Conservation (phyloP, 2,888 invertebrate species). For the Drosophila borealis region DNA sequence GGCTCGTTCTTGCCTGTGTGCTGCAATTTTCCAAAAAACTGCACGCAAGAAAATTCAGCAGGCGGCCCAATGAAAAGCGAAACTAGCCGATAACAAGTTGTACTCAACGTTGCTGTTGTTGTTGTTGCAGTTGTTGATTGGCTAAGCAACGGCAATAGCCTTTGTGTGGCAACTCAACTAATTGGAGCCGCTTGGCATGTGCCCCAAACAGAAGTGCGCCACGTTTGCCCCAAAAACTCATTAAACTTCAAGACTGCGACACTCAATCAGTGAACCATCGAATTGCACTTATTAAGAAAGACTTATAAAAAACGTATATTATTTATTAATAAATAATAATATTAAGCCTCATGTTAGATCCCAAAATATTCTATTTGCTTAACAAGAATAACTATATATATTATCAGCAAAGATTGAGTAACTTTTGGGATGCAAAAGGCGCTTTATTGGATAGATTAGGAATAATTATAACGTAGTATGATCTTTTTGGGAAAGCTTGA, state of each 20-base stretch:
- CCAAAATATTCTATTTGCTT: not conserved
- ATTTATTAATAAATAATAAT: too few species aligned
- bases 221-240: slow-evolving; percentile 26
- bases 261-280: slow-evolving; percentile 53
- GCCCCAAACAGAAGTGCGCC: slow-evolving; percentile 24
- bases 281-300: slow-evolving; percentile 16
- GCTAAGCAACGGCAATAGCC: slow-evolving; percentile 31
- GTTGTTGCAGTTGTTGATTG: slow-evolving; percentile 29
- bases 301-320: too few species aligned
- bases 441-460: too few species aligned
- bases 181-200: slow-evolving; percentile 50
- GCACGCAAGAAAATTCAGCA: slow-evolving; percentile 50
- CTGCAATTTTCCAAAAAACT: slow-evolving; percentile 52
- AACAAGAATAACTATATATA: not conserved
- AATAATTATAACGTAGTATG: too few species aligned
- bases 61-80: slow-evolving; percentile 63
- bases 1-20: slow-evolving; percentile 63
- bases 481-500: too few species aligned
- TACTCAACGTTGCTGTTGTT: slow-evolving; percentile 18
- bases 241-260: slow-evolving; percentile 51
- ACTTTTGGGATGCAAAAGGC: not conserved
- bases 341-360: too few species aligned
- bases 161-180: slow-evolving; percentile 45
- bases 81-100: slow-evolving; percentile 60
- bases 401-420: not conserved